Evolutionary conservation across 2,888 invertebrate genomes (phyloP), one percentile per base, ranked within the genome.

Genomic region (Gari tellinella): DNA sequence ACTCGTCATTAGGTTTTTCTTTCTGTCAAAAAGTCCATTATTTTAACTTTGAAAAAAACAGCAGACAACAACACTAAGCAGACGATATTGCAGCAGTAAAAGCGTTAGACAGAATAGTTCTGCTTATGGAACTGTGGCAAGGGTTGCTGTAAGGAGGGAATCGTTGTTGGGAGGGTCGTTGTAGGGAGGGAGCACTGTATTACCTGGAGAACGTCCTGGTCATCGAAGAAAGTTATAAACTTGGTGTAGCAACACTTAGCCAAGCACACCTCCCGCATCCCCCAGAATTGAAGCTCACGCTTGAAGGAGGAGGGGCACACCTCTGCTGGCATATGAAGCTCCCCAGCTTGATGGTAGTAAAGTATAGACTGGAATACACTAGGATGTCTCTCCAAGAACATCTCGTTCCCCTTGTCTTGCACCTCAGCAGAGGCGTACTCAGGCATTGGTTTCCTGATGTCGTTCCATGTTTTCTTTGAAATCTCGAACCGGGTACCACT

Each of bases 231-330:
- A 0, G 51, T 60, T 1, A 73, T 58, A 46, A 78, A 80, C 58
- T 74, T 66, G n/a, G 69, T 57, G 41, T 73, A 80, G 31, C 84
- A 84, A 41, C 82, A 84, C 51, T 80, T 80, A 0, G 63, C 70
- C 43, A 84, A 53, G 2, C 38, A 43, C 7, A 55, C 31, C 8
- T 72, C 49, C 8, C 67, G 60, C 5, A 82, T 45, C 0, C 81
- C 82, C 82, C 82, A 84, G 26, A 78, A 82, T 15, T 77, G 69
- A 10, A 84, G 38, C 41, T 84, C 82, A 10, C 65, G 56, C 31
- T 72, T 61, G 31, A 66, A 72, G 12, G 72, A 49, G 10, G 73
- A 67, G n/a, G 67, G 73, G 38, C 73, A 73, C n/a, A 73, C 15
- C 4, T 63, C 63, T 1, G 38, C 21, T 12, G 73, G 73, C 8